Evolutionary conservation across 2,888 invertebrate species (phyloP).

Genomic region (Cheilosia vulpina): DNA sequence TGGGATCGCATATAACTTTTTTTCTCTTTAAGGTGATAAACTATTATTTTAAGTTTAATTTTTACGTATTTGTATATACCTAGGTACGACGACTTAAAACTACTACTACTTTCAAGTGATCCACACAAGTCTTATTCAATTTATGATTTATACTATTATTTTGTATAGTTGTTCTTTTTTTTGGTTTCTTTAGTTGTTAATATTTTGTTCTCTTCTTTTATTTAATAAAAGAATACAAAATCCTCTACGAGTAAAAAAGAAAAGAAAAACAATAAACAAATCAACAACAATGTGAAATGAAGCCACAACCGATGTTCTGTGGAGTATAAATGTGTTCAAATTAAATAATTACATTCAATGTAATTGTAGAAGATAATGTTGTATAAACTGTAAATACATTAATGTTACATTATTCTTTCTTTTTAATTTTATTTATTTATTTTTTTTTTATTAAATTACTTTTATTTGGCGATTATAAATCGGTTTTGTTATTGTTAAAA

Average conservation of each 20-base stretch:
- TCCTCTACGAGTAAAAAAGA: slow-evolving; percentile 50
- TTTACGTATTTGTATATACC: slow-evolving; percentile 66
- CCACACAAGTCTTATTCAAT: slow-evolving; percentile 25
- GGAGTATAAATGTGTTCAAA: slow-evolving; percentile 75
- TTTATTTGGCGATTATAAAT: slow-evolving; percentile 58
- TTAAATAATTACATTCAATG: slow-evolving; percentile 71
- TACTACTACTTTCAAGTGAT: slow-evolving; percentile 75
- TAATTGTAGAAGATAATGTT: slow-evolving; percentile 71
- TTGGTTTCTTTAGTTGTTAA: slow-evolving; percentile 3
- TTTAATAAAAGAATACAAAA: slow-evolving; percentile 45
- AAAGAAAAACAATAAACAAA: slow-evolving; percentile 24
- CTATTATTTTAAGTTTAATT: slow-evolving; percentile 45
- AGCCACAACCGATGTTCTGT: slow-evolving; percentile 72
- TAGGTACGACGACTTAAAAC: slow-evolving; percentile 69
- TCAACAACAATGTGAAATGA: slow-evolving; percentile 62
- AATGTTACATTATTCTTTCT: slow-evolving; percentile 16
- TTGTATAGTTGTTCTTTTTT: neutral
- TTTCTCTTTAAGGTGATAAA: slow-evolving; percentile 67
- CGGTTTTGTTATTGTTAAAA: slow-evolving; percentile 58
- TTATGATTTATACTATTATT: slow-evolving; percentile 10
- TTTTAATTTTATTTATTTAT: slow-evolving; percentile 15
- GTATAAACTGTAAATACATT: slow-evolving; percentile 73
- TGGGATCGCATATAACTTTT: slow-evolving; percentile 64
- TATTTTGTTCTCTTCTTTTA: slow-evolving; percentile 31
- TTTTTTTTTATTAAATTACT: slow-evolving; percentile 14